Conservation (phyloP, 2,888 invertebrate species). For the Pristionchus entomophagus region DNA sequence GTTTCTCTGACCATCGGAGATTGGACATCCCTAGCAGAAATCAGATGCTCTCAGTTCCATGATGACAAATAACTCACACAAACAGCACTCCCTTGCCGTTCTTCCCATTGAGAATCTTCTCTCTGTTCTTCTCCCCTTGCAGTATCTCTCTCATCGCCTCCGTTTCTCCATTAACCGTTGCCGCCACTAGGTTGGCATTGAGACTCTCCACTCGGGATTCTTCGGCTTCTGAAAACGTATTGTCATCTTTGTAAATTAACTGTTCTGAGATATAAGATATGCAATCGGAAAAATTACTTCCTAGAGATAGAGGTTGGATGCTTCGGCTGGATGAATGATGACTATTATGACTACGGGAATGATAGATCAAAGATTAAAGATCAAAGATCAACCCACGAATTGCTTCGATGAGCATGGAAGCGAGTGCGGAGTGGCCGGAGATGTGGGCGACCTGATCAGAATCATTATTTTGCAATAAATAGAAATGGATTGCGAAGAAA, state of each 20-base stretch:
- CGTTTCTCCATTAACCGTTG: not conserved
- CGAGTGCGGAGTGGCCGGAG: constrained; percentile 81
- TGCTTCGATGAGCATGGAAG: constrained; percentile 62
- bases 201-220: not conserved
- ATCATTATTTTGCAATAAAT: no score
- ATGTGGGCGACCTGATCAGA: constrained; percentile 83
- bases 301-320: no score
- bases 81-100: constrained; percentile 46
- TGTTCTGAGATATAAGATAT: no score
- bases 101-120: constrained; percentile 42
- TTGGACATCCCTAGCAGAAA: no score
- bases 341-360: no score
- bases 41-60: no score
- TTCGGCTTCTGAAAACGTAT: constrained; percentile 44
- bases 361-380: no score
- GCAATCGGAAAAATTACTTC: no score
- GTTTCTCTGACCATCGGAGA: no score
- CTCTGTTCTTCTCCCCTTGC: not conserved
- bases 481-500: no score
- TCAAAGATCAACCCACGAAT: constrained; percentile 71
- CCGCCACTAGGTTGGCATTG: not conserved
- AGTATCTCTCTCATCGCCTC: not conserved
- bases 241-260: no score
- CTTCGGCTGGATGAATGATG: no score
- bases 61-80: not conserved